Conservation (phyloP, 1,140 invertebrate genomes). For the Temnothorax nylanderi region DNA sequence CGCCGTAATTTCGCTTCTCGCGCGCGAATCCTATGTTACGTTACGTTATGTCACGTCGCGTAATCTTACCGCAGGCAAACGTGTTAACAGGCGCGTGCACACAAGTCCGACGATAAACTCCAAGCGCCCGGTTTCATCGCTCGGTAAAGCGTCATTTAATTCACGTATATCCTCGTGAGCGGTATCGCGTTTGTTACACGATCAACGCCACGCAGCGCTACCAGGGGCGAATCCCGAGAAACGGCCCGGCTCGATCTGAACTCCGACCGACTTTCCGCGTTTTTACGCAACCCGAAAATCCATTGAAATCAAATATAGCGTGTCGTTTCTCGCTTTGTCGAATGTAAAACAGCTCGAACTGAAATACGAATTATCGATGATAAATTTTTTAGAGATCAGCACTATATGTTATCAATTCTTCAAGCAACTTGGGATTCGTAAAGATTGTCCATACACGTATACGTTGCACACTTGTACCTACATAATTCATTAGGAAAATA, state of each 20-base stretch:
- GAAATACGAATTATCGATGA: not conserved
- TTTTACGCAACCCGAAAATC: not conserved
- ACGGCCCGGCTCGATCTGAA: not conserved
- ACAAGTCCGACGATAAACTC: conserved; percentile 66
- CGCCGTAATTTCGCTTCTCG: conserved; percentile 39
- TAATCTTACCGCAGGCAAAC: conserved; percentile 69
- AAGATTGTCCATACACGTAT: not conserved
- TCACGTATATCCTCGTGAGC: conserved; percentile 57
- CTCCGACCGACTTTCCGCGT: not conserved
- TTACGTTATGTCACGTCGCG: conserved; percentile 49
- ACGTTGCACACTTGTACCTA: not conserved
- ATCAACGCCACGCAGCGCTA: conserved; percentile 20
- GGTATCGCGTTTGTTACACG: conserved; percentile 49
- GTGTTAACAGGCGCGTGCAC: conserved; percentile 70
- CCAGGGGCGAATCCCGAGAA: conserved; percentile 8
- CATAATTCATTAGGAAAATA: not conserved
- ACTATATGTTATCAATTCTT: not conserved
- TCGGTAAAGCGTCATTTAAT: conserved; percentile 73
- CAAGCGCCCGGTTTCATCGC: conserved; percentile 59
- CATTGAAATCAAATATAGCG: not conserved
- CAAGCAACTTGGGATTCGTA: not conserved
- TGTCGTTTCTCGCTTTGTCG: not conserved
- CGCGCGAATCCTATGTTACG: not conserved
- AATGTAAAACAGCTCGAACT: not conserved
- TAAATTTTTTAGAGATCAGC: not conserved